Percentiles rank a stretch among this genome's conserved stretches.
phyloP scores from a whole-genome alignment of 2,113 vertebrate species.

The Canis aureus region DNA sequence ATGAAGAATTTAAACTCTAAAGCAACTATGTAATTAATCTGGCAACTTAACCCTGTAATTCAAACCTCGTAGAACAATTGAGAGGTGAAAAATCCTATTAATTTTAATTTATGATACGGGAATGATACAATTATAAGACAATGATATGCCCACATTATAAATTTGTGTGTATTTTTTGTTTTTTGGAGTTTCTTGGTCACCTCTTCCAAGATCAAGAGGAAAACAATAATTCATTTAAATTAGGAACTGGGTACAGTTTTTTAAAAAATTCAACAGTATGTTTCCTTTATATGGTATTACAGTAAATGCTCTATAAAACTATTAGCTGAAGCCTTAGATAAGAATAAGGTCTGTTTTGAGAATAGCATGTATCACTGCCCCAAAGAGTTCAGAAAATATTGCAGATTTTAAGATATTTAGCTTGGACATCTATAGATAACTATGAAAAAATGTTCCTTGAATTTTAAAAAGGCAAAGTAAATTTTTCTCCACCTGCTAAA shows the following conservation, averaged over 20 bases:
- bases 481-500: slow-evolving; percentile 31
- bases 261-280: slow-evolving; percentile 14
- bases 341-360: slow-evolving; percentile 37
- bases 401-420: slow-evolving; percentile 8
- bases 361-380: neutral
- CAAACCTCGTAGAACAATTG: slow-evolving; percentile 32
- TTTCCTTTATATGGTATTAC: neutral
- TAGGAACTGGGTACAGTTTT: slow-evolving; percentile 4
- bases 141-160: neutral
- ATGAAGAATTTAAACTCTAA: slow-evolving; percentile 53
- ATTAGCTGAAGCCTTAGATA: neutral
- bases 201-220: slow-evolving; percentile 20
- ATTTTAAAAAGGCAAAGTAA: slow-evolving; percentile 19
- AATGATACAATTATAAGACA: neutral
- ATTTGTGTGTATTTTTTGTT: neutral
- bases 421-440: neutral
- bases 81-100: neutral
- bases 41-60: slow-evolving; percentile 29
- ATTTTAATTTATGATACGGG: neutral
- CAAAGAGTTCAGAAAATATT: slow-evolving; percentile 32
- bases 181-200: neutral
- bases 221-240: slow-evolving; percentile 21
- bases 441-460: slow-evolving; percentile 40
- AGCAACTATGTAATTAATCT: slow-evolving; percentile 15
- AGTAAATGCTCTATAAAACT: slow-evolving; percentile 32